Percentiles rank a stretch among this genome's conserved stretches.
Conservation (phyloP, 2,888 invertebrate species). For the Drosophila villosipedis region DNA sequence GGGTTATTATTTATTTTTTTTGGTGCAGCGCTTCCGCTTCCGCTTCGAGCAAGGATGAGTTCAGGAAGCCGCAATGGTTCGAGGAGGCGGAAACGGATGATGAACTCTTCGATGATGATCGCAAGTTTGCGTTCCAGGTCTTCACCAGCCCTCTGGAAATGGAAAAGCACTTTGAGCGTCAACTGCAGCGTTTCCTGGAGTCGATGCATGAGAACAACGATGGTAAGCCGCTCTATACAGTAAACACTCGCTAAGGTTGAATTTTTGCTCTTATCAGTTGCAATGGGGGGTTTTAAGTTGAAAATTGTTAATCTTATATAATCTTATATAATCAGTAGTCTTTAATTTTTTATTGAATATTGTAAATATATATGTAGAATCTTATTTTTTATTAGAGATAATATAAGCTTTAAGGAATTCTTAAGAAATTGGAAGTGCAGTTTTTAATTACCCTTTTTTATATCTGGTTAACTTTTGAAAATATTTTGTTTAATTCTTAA, state of each 20-base stretch:
- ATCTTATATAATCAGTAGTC: too few relatives aligned
- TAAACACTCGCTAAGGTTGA: neutral
- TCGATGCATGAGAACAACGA: constrained; percentile 85
- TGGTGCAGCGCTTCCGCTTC: constrained; percentile 57
- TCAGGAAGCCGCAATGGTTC: constrained; percentile 85
- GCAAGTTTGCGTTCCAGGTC: constrained; percentile 86
- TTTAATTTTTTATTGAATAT: too few relatives aligned
- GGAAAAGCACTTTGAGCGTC: constrained; percentile 87
- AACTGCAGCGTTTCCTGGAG: constrained; percentile 87
- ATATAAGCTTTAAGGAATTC: too few relatives aligned
- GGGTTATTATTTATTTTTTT: neutral
- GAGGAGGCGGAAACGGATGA: constrained; percentile 85
- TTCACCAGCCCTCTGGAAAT: constrained; percentile 88
- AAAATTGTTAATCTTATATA: neutral
- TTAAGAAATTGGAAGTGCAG: too few relatives aligned
- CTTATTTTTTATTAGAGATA: too few relatives aligned
- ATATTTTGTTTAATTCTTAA: neutral
- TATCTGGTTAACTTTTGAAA: too few relatives aligned
- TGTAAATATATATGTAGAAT: too few relatives aligned
- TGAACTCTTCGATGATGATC: constrained; percentile 84
- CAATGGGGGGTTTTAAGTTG: neutral
- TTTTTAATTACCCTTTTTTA: too few relatives aligned
- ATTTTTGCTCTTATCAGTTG: neutral
- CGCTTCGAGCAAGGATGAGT: constrained; percentile 82
- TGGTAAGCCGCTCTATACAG: constrained; percentile 52